A percentile compares a stretch with the other conserved stretches of the same genome.
Conservation (phyloP, 1,140 invertebrate species). For the Helicorthomorpha holstii region DNA sequence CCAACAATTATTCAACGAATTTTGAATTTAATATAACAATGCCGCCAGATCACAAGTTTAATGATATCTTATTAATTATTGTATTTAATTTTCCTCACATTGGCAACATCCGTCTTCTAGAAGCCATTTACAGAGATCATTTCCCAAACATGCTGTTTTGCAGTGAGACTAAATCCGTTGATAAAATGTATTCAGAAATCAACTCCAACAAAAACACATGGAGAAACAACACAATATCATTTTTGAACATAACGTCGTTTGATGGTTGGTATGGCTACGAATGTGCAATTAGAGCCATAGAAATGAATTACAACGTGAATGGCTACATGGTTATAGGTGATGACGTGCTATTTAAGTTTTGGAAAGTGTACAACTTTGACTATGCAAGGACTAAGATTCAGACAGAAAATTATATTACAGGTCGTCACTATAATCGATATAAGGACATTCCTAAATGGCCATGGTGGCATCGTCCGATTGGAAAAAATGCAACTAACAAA, state of each 20-base stretch:
- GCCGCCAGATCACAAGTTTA: background rate
- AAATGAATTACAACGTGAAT: conserved; percentile 24
- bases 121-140: conserved; percentile 19
- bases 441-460: background rate
- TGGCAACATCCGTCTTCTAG: conserved; percentile 21
- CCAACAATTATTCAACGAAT: too few species aligned
- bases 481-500: background rate
- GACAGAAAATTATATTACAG: too few species aligned
- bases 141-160: conserved; percentile 25
- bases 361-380: conserved; percentile 14
- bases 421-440: background rate
- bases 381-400: too few species aligned
- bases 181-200: too few species aligned
- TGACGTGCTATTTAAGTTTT: conserved; percentile 18
- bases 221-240: background rate
- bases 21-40: too few species aligned
- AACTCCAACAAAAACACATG: too few species aligned
- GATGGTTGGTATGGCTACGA: conserved; percentile 14
- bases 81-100: conserved; percentile 21
- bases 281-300: conserved; percentile 21
- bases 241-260: background rate
- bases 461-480: background rate
- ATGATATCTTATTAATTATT: conserved; percentile 18
- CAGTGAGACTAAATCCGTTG: too few species aligned
- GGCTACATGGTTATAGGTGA: conserved; percentile 21